Conservation (phyloP, 2,888 invertebrate species). For the Diplolepis rosae region DNA sequence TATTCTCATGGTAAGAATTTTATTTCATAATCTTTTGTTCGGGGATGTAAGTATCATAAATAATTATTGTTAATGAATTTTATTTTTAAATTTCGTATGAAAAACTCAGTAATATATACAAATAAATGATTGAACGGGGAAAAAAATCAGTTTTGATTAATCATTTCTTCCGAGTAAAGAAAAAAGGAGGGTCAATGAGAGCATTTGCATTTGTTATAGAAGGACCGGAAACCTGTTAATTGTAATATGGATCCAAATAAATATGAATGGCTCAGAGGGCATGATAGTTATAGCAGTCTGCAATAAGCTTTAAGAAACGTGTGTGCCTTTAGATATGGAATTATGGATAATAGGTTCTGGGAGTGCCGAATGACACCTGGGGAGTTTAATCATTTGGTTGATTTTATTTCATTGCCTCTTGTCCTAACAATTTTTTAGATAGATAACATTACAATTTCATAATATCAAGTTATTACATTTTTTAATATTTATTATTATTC, state of each 20-base stretch:
- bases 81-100: too few species aligned
- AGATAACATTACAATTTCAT: not conserved
- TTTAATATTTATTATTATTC: not conserved
- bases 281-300: slow-evolving; percentile 83
- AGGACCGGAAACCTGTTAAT: slow-evolving; percentile 92
- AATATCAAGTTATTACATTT: not conserved
- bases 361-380: slow-evolving; percentile 95
- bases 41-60: too few species aligned
- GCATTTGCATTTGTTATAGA: slow-evolving; percentile 73
- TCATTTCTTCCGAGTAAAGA: not conserved
- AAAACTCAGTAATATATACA: too few species aligned
- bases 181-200: slow-evolving; percentile 12
- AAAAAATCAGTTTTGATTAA: slow-evolving; percentile 19
- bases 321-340: slow-evolving; percentile 88
- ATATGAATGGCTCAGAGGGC: slow-evolving; percentile 88
- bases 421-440: not conserved
- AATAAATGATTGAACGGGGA: too few species aligned
- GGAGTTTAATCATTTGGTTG: slow-evolving; percentile 82
- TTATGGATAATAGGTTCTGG: slow-evolving; percentile 93
- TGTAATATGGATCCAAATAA: slow-evolving; percentile 85
- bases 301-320: slow-evolving; percentile 88
- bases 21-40: too few species aligned
- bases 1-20: too few species aligned
- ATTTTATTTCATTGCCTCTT: slow-evolving; percentile 79
- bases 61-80: too few species aligned